A percentile compares a stretch with the other conserved stretches of the same genome.
phyloP scores from a whole-genome alignment of 2,888 invertebrate species.

The Cantharis rustica region DNA sequence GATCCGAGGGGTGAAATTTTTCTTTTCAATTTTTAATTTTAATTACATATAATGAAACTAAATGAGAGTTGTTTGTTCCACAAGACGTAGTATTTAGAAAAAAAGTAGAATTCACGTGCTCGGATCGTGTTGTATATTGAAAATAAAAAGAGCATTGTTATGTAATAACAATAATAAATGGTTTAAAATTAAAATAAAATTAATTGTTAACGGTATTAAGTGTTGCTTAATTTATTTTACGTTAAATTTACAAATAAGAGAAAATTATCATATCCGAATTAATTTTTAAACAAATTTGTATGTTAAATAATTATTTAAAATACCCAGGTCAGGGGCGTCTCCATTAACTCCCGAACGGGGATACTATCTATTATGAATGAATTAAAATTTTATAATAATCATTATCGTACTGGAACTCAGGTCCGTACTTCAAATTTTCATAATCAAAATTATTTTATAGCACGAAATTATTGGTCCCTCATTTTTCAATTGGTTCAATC shows the following conservation, averaged over 20 bases:
- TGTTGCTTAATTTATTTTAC: neutral
- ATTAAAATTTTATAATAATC: neutral
- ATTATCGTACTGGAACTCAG: neutral
- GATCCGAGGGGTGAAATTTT: too few relatives aligned
- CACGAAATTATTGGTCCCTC: too few relatives aligned
- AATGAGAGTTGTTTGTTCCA: neutral
- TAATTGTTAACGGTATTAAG: neutral
- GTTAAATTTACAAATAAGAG: neutral
- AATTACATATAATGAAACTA: neutral
- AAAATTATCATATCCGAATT: neutral
- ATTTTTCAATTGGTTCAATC: neutral
- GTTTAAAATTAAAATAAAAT: neutral
- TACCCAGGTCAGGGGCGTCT: neutral
- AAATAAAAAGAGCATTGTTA: neutral
- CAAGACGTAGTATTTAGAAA: neutral
- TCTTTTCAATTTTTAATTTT: neutral
- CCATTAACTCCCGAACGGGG: neutral
- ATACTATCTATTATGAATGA: neutral
- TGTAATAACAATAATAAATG: neutral
- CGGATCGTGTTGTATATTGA: neutral
- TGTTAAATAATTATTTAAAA: neutral
- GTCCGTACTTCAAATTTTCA: neutral
- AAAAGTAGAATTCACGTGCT: neutral
- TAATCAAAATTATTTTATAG: neutral
- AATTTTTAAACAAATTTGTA: neutral